These are phyloP conservation scores for Limonius californicus DNA, from an alignment of 1,140 invertebrate genomes.

Conservation along the genomic window DNA sequence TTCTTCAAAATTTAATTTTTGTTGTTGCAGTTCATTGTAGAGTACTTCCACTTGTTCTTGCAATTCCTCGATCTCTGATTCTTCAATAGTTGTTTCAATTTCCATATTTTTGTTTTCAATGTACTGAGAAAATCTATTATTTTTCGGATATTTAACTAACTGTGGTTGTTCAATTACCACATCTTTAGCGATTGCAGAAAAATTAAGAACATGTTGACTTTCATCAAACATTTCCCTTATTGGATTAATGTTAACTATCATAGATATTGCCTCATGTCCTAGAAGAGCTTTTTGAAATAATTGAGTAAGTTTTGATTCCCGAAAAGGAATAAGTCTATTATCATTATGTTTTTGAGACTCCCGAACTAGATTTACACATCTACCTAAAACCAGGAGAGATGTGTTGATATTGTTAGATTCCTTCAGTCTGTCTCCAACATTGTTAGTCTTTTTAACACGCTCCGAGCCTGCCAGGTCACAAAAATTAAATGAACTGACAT, in stretches of 20 bases:
- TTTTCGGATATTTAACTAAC: not conserved
- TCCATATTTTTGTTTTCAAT: not conserved
- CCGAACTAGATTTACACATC: conserved; percentile 55
- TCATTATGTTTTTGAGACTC: conserved; percentile 43
- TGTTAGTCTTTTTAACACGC: conserved; percentile 78
- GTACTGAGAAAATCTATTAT: not conserved
- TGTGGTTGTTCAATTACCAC: conserved; percentile 50
- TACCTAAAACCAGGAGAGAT: conserved; percentile 79
- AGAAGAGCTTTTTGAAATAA: conserved; percentile 52
- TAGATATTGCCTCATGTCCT: conserved; percentile 67
- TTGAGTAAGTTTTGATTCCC: conserved; percentile 63
- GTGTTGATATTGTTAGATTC: conserved; percentile 91
- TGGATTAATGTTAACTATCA: conserved; percentile 83
- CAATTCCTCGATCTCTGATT: not conserved
- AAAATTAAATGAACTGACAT: conserved; percentile 59
- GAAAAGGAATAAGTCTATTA: conserved; percentile 57
- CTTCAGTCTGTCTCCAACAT: conserved; percentile 73
- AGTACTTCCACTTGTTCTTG: not conserved
- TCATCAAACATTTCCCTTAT: conserved; percentile 68
- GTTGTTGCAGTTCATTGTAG: not conserved
- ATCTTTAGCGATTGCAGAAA: conserved; percentile 70
- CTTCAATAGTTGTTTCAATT: not conserved
- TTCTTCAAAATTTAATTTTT: not conserved
- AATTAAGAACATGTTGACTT: conserved; percentile 73
- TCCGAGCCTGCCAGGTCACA: conserved; percentile 93